phyloP scores from a whole-genome alignment of 2,113 vertebrate genomes.

The Phalacrocorax pelagicus region DNA sequence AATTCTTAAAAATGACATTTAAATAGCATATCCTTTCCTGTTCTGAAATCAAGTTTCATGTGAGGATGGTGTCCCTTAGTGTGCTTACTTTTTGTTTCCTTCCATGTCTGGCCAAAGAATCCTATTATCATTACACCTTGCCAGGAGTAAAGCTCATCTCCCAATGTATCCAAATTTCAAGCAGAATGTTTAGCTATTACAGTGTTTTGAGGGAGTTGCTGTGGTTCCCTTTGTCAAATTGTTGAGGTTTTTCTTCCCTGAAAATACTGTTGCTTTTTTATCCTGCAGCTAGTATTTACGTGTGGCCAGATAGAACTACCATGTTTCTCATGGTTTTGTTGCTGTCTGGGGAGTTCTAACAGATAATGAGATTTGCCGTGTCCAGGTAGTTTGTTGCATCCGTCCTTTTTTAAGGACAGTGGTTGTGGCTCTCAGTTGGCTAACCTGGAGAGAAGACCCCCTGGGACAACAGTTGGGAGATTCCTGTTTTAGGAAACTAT shows the following conservation, averaged over 20 bases:
- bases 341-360: background rate
- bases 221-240: background rate
- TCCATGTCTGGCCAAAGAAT: background rate
- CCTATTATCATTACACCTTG: background rate
- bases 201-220: background rate
- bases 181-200: background rate
- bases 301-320: background rate
- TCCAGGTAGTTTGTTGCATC: background rate
- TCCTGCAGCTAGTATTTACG: background rate
- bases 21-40: background rate
- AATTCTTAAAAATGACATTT: background rate
- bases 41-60: background rate
- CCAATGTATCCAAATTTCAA: background rate
- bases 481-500: background rate
- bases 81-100: background rate
- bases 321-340: background rate
- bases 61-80: background rate
- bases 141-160: background rate
- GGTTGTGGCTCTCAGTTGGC: background rate
- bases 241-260: background rate
- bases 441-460: background rate
- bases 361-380: background rate
- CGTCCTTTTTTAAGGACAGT: background rate
- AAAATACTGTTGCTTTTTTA: background rate
- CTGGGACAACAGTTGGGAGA: background rate